Conservation (phyloP, 2,888 invertebrate species). For the Ametastegia equiseti region DNA sequence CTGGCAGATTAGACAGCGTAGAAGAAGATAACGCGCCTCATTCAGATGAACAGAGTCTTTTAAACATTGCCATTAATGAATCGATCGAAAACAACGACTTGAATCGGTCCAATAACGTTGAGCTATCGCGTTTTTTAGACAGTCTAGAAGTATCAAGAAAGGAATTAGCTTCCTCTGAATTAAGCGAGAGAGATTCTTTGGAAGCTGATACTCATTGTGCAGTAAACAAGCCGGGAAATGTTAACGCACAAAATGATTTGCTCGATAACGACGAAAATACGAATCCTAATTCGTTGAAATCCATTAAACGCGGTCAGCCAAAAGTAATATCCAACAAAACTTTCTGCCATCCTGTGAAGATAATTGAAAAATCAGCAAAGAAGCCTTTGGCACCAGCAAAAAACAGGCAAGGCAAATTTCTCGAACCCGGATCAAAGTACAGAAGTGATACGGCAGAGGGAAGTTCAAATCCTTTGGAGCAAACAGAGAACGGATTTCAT, state of each 20-base stretch:
- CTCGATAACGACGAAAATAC: background rate
- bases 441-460: too few species aligned
- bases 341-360: background rate
- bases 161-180: background rate
- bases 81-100: background rate
- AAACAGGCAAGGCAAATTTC: background rate
- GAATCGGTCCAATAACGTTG: background rate
- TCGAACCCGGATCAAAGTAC: background rate
- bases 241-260: background rate
- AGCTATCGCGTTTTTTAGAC: background rate
- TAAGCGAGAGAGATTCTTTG: background rate
- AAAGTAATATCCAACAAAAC: background rate
- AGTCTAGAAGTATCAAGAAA: background rate
- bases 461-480: background rate
- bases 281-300: background rate
- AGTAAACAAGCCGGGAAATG: background rate
- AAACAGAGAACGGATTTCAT: background rate
- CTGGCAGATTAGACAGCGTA: slow-evolving; percentile 3
- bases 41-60: background rate
- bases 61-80: background rate
- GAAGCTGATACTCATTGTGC: background rate
- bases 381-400: background rate
- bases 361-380: background rate
- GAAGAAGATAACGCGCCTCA: background rate
- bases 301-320: background rate